phyloP scores from a whole-genome alignment of 2,888 invertebrate genomes.

The Ptilodon capucinus region DNA sequence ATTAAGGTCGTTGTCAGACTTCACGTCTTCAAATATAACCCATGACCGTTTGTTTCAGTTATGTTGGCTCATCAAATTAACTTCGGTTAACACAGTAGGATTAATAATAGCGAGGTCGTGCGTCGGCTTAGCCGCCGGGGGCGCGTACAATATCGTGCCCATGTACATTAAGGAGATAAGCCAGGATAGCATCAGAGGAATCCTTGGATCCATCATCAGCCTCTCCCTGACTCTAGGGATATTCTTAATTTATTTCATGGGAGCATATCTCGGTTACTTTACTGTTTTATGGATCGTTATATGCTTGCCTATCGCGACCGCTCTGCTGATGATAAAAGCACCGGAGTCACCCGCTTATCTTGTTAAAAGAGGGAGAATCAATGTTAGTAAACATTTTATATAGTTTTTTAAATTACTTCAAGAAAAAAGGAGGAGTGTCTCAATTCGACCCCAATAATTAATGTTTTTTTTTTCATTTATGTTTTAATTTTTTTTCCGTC shows the following conservation, averaged over 20 bases:
- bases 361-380: conserved; percentile 52
- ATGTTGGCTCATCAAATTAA: conserved; percentile 58
- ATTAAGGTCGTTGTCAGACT: too few relatives aligned
- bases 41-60: conserved; percentile 41
- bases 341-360: conserved; percentile 66
- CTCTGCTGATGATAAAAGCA: conserved; percentile 50
- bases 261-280: conserved; percentile 52
- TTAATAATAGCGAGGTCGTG: conserved; percentile 50
- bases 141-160: conserved; percentile 54
- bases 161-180: conserved; percentile 65
- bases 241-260: conserved; percentile 55
- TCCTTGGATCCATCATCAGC: conserved; percentile 50
- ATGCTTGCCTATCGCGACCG: conserved; percentile 44
- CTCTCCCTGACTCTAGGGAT: conserved; percentile 53
- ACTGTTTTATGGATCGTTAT: conserved; percentile 49
- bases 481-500: too few relatives aligned
- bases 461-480: too few relatives aligned
- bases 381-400: conserved; percentile 38
- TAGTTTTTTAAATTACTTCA: neutral
- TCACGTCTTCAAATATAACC: neutral
- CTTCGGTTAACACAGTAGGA: conserved; percentile 34
- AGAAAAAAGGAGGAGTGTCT: too few relatives aligned
- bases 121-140: conserved; percentile 55
- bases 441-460: too few relatives aligned
- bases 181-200: conserved; percentile 57